Conservation (phyloP, 2,797 vertebrate genomes). For the Sebastes nivosus region DNA sequence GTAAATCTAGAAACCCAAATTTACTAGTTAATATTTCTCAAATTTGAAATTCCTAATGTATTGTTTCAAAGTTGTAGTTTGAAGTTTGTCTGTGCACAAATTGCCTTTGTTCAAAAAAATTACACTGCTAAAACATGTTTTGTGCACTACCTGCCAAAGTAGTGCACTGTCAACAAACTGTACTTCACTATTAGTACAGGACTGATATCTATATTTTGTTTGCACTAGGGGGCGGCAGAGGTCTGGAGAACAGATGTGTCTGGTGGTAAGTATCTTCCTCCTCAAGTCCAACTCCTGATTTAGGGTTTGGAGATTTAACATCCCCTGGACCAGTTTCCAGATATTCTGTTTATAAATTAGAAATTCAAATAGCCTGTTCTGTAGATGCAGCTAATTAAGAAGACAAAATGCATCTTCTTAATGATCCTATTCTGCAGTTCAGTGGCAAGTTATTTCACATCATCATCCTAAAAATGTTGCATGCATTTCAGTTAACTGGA, state of each 20-base stretch:
- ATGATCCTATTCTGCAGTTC: not conserved
- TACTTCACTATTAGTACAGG: too few relatives aligned
- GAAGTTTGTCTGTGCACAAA: not conserved
- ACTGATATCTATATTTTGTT: accelerated
- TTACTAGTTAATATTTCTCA: not conserved
- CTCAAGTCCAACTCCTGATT: not conserved
- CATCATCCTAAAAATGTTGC: not conserved
- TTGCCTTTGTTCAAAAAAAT: not conserved
- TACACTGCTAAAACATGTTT: not conserved
- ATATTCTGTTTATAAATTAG: not conserved
- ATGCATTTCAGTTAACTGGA: not conserved
- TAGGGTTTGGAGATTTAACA: not conserved
- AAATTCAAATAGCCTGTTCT: not conserved
- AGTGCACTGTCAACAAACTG: not conserved
- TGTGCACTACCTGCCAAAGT: not conserved
- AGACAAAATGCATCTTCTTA: not conserved
- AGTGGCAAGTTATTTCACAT: not conserved
- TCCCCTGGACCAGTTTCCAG: not conserved
- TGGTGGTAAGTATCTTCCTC: not conserved
- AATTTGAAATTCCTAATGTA: not conserved
- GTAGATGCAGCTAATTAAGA: not conserved
- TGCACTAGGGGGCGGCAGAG: slow-evolving; percentile 71
- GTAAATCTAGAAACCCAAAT: not conserved
- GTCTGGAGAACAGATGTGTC: not conserved
- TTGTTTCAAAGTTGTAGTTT: not conserved